Conservation (phyloP, 1,140 invertebrate genomes). For the Papilio xuthus region DNA sequence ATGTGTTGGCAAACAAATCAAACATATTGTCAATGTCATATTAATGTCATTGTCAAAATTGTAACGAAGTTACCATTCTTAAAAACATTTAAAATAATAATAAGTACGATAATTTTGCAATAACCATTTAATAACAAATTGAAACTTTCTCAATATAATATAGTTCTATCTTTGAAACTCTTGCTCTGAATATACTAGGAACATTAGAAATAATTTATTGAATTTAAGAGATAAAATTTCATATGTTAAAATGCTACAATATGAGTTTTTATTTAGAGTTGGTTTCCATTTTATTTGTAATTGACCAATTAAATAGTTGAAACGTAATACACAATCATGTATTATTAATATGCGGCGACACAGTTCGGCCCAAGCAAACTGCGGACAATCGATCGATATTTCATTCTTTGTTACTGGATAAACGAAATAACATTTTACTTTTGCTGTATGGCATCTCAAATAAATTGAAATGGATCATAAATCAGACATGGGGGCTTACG, state of each 20-base stretch:
- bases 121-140: too few relatives aligned
- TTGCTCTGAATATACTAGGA: too few relatives aligned
- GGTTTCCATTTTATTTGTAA: too few relatives aligned
- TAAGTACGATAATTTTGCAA: too few relatives aligned
- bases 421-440: background rate
- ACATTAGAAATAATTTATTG: too few relatives aligned
- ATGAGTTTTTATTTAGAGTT: too few relatives aligned
- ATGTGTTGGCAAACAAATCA: conserved; percentile 9
- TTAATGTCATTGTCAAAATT: background rate
- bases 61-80: background rate
- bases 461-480: conserved; percentile 70
- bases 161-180: too few relatives aligned
- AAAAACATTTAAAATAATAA: background rate
- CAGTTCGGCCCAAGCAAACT: background rate
- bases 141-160: too few relatives aligned
- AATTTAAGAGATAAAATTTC: too few relatives aligned
- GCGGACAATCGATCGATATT: conserved; percentile 68
- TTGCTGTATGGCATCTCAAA: conserved; percentile 29
- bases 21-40: background rate
- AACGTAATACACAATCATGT: background rate
- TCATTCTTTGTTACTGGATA: conserved; percentile 1
- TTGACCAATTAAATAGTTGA: too few relatives aligned
- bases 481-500: conserved; percentile 74
- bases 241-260: too few relatives aligned
- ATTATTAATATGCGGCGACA: background rate